A percentile compares a stretch with the other conserved stretches of the same genome.
These are phyloP conservation scores for Crenuchus spilurus DNA, from an alignment of 2,797 vertebrate species.

Conservation along the genomic window DNA sequence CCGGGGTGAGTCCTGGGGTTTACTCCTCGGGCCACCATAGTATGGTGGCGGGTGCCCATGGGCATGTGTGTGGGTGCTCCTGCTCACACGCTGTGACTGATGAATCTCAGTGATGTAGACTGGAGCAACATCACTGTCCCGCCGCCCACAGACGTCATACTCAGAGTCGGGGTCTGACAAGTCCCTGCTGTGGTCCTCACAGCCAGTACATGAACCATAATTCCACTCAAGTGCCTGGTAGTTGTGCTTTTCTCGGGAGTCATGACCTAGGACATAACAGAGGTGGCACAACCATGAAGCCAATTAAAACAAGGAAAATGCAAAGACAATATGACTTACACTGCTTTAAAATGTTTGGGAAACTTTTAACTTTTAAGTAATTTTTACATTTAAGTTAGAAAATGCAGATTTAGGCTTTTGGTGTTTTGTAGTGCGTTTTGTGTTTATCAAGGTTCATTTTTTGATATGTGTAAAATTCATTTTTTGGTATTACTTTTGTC, in stretches of 20 bases:
- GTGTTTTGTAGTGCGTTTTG: too few relatives aligned
- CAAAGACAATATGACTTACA: conserved; percentile 65
- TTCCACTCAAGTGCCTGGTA: conserved; percentile 90
- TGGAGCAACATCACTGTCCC: conserved; percentile 82
- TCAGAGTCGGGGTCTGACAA: conserved; percentile 84
- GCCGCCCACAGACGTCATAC: conserved; percentile 78
- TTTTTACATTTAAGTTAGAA: too few relatives aligned
- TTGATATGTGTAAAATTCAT: too few relatives aligned
- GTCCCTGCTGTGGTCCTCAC: conserved; percentile 84
- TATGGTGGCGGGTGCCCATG: conserved; percentile 76
- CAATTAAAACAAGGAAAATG: neutral
- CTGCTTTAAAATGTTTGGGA: too few relatives aligned
- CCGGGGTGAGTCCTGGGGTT: conserved; percentile 87
- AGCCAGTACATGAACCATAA: conserved; percentile 85
- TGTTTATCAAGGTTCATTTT: too few relatives aligned
- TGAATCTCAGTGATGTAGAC: conserved; percentile 88
- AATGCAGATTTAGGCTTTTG: too few relatives aligned
- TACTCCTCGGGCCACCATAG: conserved; percentile 83
- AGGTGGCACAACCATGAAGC: neutral
- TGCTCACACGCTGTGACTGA: conserved; percentile 82
- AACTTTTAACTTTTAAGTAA: too few relatives aligned
- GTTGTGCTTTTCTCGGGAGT: conserved; percentile 84
- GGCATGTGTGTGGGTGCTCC: conserved; percentile 69
- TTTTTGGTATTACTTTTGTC: too few relatives aligned
- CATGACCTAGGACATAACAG: conserved; percentile 78